phyloP scores from a whole-genome alignment of 2,888 invertebrate genomes.

The Odontocolon sp. region DNA sequence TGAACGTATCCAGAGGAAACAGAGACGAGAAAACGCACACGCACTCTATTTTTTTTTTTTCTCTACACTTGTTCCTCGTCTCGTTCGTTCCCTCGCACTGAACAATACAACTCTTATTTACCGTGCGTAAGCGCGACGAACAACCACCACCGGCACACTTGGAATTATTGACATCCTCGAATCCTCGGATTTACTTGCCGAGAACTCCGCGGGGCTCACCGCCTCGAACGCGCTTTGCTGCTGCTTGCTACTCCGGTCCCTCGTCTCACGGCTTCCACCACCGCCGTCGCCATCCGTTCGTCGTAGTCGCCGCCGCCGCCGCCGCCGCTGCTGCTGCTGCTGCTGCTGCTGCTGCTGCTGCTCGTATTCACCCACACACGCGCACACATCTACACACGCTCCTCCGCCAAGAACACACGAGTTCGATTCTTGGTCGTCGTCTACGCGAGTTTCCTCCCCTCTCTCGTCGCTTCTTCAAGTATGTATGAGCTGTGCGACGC shows the following conservation, averaged over 20 bases:
- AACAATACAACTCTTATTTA: conserved; percentile 43
- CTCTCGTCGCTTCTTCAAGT: conserved; percentile 54
- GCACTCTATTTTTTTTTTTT: no score
- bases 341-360: conserved; percentile 19
- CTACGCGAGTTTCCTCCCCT: conserved; percentile 29
- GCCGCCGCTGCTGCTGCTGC: conserved; percentile 43
- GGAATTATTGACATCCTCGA: conserved; percentile 75
- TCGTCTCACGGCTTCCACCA: conserved; percentile 47
- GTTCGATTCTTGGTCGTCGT: conserved; percentile 21
- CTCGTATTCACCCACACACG: conserved; percentile 47
- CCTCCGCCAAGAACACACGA: conserved; percentile 33
- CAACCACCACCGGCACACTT: conserved; percentile 62
- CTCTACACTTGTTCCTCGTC: conserved; percentile 24
- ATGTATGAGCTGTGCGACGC: conserved; percentile 51
- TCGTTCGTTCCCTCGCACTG: conserved; percentile 23
- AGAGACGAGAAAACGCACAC: conserved; percentile 12
- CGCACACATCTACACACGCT: conserved; percentile 3
- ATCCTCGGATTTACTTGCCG: conserved; percentile 43
- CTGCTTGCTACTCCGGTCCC: conserved; percentile 32
- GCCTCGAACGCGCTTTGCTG: conserved; percentile 53
- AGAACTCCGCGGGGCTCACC: conserved; percentile 58
- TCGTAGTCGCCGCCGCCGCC: conserved; percentile 23
- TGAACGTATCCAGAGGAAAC: neutral
- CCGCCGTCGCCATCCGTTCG: conserved; percentile 35
- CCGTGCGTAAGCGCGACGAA: conserved; percentile 46